phyloP scores from a whole-genome alignment of 2,888 invertebrate genomes.

The Phengaris alcon region DNA sequence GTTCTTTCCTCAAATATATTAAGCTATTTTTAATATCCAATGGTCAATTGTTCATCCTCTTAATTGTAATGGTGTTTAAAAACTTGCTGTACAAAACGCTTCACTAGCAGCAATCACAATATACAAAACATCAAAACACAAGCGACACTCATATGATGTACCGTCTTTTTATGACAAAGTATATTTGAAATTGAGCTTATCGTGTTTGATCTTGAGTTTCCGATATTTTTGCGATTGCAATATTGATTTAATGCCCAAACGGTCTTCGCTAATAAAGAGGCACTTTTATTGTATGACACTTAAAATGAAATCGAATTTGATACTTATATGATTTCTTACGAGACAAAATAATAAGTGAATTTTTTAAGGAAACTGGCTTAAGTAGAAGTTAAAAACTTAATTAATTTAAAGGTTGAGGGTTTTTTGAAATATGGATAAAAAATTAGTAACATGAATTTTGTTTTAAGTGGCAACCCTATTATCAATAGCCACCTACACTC shows the following conservation, averaged over 20 bases:
- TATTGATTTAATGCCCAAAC: neutral
- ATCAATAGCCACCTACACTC: constrained; percentile 39
- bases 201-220: neutral
- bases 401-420: too few species aligned
- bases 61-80: too few species aligned
- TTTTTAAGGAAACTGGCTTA: neutral
- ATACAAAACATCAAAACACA: neutral
- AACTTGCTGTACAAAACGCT: neutral
- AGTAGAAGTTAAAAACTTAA: neutral
- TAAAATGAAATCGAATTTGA: neutral
- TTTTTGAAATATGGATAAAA: neutral
- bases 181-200: neutral
- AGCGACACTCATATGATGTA: neutral
- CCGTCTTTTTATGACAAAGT: neutral
- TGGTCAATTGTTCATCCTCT: too few species aligned
- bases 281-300: constrained; percentile 9
- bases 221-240: constrained; percentile 6
- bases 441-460: neutral
- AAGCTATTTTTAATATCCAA: neutral
- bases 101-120: neutral
- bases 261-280: constrained; percentile 7
- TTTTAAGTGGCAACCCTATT: constrained; percentile 29
- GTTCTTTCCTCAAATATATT: neutral
- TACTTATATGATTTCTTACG: neutral
- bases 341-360: neutral